Conservation (phyloP, 2,888 invertebrate species). For the Philereme transversata region DNA sequence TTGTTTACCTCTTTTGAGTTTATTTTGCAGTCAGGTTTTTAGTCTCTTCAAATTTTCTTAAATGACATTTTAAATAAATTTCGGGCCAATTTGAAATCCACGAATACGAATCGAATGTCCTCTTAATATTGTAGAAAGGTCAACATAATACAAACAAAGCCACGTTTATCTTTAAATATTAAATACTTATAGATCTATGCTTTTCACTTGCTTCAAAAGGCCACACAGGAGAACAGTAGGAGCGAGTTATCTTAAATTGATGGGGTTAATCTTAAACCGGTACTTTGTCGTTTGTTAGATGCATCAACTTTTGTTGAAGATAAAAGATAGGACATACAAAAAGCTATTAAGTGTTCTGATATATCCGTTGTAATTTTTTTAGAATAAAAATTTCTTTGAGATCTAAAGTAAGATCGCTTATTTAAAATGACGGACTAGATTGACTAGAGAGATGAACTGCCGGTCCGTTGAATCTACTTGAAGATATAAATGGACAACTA, state of each 20-base stretch:
- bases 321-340: slow-evolving; percentile 52
- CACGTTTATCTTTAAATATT: background rate
- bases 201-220: slow-evolving; percentile 52
- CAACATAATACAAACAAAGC: slow-evolving; percentile 9
- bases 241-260: slow-evolving; percentile 70
- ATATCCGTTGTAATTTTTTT: slow-evolving; percentile 2
- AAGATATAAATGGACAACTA: too few relatives aligned
- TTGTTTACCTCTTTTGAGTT: too few relatives aligned
- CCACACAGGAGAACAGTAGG: slow-evolving; percentile 70
- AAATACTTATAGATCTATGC: slow-evolving; percentile 25
- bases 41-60: too few relatives aligned
- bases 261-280: slow-evolving; percentile 72
- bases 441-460: too few relatives aligned
- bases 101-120: too few relatives aligned
- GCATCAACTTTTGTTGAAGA: slow-evolving; percentile 56
- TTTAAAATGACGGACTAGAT: too few relatives aligned
- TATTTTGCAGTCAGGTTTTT: too few relatives aligned
- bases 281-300: slow-evolving; percentile 67
- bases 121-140: background rate
- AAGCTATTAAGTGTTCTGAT: slow-evolving; percentile 51
- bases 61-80: too few relatives aligned
- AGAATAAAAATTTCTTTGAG: too few relatives aligned
- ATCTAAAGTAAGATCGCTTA: too few relatives aligned
- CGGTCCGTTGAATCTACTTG: too few relatives aligned
- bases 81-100: too few relatives aligned